These are phyloP conservation scores for Saimiri boliviensis DNA, from an alignment of 2,113 vertebrate species.

Conservation along the genomic window DNA sequence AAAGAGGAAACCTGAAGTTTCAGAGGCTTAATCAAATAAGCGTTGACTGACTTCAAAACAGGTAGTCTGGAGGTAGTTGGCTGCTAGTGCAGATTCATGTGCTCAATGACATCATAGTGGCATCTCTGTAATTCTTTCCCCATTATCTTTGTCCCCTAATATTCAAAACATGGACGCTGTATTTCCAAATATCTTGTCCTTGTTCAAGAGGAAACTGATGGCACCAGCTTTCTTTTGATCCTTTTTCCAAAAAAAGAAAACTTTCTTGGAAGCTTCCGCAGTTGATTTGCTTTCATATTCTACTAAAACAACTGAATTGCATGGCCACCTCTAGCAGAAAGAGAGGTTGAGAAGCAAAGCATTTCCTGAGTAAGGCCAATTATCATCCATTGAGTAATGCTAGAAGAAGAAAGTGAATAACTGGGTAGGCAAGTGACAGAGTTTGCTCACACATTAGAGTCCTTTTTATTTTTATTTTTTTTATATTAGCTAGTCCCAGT, in stretches of 20 bases:
- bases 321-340: background rate
- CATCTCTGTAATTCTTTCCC: background rate
- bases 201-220: background rate
- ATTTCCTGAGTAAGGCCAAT: background rate
- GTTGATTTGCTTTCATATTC: background rate
- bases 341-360: background rate
- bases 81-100: background rate
- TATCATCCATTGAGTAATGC: background rate
- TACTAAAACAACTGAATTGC: background rate
- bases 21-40: background rate
- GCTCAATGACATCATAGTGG: background rate
- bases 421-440: background rate
- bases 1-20: background rate
- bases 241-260: background rate
- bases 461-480: background rate
- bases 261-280: background rate
- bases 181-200: background rate
- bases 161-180: background rate
- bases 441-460: background rate
- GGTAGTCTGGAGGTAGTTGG: background rate
- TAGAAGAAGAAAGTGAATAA: background rate
- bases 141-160: background rate
- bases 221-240: background rate
- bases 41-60: background rate
- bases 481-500: background rate